Evolutionary conservation across 2,797 vertebrate species (phyloP), one percentile per base, ranked within the genome.

Genomic region (Botia kubotai): DNA sequence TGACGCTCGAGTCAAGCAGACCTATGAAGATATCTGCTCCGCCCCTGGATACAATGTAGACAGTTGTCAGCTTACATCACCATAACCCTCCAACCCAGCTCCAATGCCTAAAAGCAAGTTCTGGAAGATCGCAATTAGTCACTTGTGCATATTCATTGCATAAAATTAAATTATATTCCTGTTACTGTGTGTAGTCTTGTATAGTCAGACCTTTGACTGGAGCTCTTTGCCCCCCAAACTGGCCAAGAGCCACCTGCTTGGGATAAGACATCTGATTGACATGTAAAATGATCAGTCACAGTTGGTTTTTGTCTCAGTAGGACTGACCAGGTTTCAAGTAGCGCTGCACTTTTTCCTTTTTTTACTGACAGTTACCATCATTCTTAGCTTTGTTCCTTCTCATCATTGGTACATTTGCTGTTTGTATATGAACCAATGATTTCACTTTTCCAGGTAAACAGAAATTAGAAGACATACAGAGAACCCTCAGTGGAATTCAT

Each of bases 341-440:
- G 11, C 68, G 19, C 36, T 29, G 65, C 53, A 4, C 33, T 17
- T 50, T 46, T 68, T 78, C 23, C 23, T 1, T 26, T 26, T 26
- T 26, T 26, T 26, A 78, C 76, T 78, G 76, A 53, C 58, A 79
- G 58, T 60, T 79, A 69, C 69, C 69, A 53, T 72, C 69, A 79
- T 72, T 69, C 69, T 79, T 72, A 39, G 29, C 68, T n/a, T 21
- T 53, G 46, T 13, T 79, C 10, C 63, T 79, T 33, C 6, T 79
- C 26, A 72, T 63, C 11, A 21, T 39, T 19, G 19, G 2, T 57
- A 58, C 16, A 4, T 65, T 63, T 19, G 5, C 58, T 79, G 46
- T 39, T 79, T 79, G 77, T 65, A 55, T 46, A 79, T 72, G 68
- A 58, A 39, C 29, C 46, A 55, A 5, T 6, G 29, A 63, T 55